Evolutionary conservation across 2,888 invertebrate species (phyloP), one percentile per base, ranked within the genome.

Genomic region (Agriopis aurantiaria): DNA sequence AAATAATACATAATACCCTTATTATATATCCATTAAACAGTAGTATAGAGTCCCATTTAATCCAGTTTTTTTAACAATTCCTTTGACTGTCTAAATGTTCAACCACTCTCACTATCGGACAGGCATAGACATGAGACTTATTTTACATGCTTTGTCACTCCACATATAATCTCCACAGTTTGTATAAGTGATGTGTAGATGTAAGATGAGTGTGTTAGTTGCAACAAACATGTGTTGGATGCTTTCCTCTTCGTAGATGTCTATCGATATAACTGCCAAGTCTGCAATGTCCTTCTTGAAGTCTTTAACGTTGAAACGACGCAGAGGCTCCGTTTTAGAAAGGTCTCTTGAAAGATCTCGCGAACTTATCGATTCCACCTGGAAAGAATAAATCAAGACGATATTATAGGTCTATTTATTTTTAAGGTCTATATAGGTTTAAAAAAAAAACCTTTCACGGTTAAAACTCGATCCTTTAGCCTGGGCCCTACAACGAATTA

Each of bases 291-390:
- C 60, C 3, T 51, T 10, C n/a, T 41, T 43, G 11, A 65, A 66
- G 23, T 72, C 65, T 14, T 59, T 59, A 9, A 76, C 33, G 43
- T 71, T 53, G 10, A 74, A 49, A 5, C 59, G 52, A n/a, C 56
- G 62, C 9, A 68, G 7, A 45, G 57, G 55, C 14, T 2, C 12
- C 12, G 17, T 51, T 10, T 63, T 60, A 56, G 49, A 60, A n/a
- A 5, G 1, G 7, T 43, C 17, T 23, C n/a, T 48, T 8, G 33
- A 58, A 12, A 12, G 48, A 49, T 51, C 48, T 43, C n/a, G 75
- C 66, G 43, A 43, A 9, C 77, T 62, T 40, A 73, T 75, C 8
- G 85, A 69, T 56, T 82, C 74, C 12, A 86, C 72, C 85, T 85
- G 71, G 33, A 79, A 82, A 53, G 0, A 59, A 69, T 7, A 69